phyloP scores from a whole-genome alignment of 1,140 invertebrate species.

The Eciton burchellii region DNA sequence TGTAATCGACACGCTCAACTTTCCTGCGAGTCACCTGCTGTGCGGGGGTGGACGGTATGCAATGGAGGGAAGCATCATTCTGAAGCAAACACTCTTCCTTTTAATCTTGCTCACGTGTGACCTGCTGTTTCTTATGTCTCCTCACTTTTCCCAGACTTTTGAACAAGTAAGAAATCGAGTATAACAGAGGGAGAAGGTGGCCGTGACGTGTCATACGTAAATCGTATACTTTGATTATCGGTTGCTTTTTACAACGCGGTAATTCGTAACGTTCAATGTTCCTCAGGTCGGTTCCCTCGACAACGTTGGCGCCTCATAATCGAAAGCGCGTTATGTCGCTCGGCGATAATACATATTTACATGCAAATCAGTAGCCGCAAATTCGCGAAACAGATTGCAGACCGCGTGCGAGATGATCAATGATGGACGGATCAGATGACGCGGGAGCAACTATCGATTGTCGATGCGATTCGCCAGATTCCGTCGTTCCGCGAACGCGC shows the following conservation, averaged over 20 bases:
- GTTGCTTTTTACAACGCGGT: neutral
- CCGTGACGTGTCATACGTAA: neutral
- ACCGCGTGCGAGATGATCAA: constrained; percentile 9
- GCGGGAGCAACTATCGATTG: no score
- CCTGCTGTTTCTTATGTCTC: no score
- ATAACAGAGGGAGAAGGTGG: neutral
- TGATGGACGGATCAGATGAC: no score
- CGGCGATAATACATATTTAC: constrained; percentile 48
- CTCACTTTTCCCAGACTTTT: no score
- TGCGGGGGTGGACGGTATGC: no score
- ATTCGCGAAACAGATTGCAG: constrained; percentile 45
- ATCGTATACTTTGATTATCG: neutral
- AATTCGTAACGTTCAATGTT: neutral
- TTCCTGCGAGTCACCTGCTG: no score
- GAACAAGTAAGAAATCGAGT: no score
- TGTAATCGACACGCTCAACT: no score
- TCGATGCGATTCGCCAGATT: constrained; percentile 9
- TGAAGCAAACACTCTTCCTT: no score
- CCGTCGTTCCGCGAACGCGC: constrained; percentile 33
- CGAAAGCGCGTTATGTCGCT: constrained; percentile 11
- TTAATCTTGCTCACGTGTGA: no score
- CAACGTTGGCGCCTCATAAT: neutral
- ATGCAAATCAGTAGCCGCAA: constrained; percentile 46
- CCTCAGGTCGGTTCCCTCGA: neutral
- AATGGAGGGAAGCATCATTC: no score